Evolutionary conservation across 2,888 invertebrate genomes (phyloP).

Genomic region (Drosophila glabriapex): DNA sequence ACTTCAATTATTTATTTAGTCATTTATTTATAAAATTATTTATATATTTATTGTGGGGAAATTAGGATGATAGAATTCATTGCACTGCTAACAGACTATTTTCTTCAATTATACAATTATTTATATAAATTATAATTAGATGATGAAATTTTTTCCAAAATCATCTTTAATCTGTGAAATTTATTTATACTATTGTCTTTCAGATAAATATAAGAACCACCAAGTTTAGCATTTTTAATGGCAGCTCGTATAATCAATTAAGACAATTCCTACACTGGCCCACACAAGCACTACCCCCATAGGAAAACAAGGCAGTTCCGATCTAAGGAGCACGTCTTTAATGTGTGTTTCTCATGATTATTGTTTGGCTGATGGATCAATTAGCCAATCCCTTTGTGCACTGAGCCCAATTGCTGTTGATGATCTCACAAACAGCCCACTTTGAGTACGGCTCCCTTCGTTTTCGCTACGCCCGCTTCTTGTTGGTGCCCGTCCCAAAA

Average conservation of each 20-base stretch:
- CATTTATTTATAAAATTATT: background rate
- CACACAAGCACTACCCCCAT: conserved; percentile 26
- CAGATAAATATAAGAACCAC: background rate
- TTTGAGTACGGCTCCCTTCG: conserved; percentile 41
- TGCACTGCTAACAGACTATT: rapidly evolving
- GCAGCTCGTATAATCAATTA: conserved; percentile 11
- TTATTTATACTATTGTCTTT: background rate
- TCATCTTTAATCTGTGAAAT: background rate
- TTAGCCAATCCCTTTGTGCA: conserved; percentile 61
- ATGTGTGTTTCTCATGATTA: conserved; percentile 39
- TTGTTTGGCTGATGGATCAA: conserved; percentile 53
- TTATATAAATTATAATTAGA: background rate
- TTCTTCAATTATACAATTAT: background rate
- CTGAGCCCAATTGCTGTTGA: conserved; percentile 49
- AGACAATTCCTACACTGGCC: conserved; percentile 12
- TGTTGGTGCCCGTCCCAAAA: conserved; percentile 4
- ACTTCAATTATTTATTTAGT: background rate
- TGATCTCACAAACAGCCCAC: conserved; percentile 77
- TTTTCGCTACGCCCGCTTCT: conserved; percentile 49
- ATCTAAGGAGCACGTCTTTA: conserved; percentile 26
- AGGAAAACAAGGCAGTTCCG: background rate
- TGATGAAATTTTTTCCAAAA: background rate
- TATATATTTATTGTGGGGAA: background rate
- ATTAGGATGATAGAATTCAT: background rate
- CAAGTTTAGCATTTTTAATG: background rate